Evolutionary conservation across 1,140 invertebrate genomes (phyloP).

Genomic region (Pogonus chalceus): DNA sequence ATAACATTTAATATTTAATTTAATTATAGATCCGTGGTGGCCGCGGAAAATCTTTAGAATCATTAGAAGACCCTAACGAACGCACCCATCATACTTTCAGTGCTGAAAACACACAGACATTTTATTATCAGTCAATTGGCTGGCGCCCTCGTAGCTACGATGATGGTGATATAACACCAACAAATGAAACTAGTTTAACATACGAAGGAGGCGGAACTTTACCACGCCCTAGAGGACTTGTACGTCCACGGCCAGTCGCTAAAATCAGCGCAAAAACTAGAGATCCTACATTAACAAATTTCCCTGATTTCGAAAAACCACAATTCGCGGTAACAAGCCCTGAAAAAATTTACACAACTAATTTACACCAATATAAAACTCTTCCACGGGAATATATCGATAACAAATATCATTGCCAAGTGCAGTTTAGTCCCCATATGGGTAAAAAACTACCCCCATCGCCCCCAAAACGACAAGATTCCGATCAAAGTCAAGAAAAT

Average conservation of each 20-base stretch:
- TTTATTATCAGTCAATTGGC: constrained; percentile 38
- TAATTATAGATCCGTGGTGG: constrained; percentile 52
- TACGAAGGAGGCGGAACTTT: constrained; percentile 68
- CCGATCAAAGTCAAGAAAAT: constrained; percentile 24
- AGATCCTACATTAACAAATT: constrained; percentile 31
- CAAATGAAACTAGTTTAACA: constrained; percentile 57
- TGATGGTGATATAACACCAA: constrained; percentile 80
- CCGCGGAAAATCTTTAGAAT: constrained; percentile 75
- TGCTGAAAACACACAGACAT: constrained; percentile 39
- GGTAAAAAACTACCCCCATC: constrained; percentile 71
- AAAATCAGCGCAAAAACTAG: constrained; percentile 61
- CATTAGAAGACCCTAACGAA: constrained; percentile 59
- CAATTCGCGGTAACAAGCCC: constrained; percentile 30
- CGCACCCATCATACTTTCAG: constrained; percentile 53
- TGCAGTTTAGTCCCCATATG: constrained; percentile 49
- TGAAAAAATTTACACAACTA: constrained; percentile 28
- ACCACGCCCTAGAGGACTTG: constrained; percentile 69
- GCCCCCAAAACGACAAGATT: constrained; percentile 72
- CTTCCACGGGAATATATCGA: constrained; percentile 41
- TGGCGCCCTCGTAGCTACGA: constrained; percentile 77
- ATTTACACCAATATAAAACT: constrained; percentile 34
- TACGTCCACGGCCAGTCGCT: constrained; percentile 73
- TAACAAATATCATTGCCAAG: constrained; percentile 29
- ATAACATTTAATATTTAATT: no score
- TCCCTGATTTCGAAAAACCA: constrained; percentile 38